These are phyloP conservation scores for Acrocephalus kingi DNA, from an alignment of 2,113 vertebrate genomes.

Conservation along the genomic window DNA sequence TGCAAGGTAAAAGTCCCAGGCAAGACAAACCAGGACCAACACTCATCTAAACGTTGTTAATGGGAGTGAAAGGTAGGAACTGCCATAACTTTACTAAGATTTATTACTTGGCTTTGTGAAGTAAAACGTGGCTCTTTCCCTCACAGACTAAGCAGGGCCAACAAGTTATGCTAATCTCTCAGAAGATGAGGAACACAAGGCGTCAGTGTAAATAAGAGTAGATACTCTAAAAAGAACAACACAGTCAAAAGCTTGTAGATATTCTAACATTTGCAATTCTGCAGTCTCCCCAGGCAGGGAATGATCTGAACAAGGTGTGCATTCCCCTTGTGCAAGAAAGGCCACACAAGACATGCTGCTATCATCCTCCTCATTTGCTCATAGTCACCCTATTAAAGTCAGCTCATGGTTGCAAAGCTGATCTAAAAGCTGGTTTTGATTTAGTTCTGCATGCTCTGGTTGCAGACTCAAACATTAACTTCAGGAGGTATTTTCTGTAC, in stretches of 20 bases:
- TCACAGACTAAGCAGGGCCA: background rate
- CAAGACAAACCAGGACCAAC: background rate
- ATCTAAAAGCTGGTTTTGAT: background rate
- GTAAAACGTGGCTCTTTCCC: background rate
- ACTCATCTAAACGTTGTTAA: background rate
- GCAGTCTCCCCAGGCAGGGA: background rate
- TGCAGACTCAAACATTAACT: background rate
- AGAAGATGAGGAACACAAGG: background rate
- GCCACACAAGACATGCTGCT: rapidly evolving
- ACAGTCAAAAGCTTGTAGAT: background rate
- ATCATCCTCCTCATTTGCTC: background rate
- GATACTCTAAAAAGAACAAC: background rate
- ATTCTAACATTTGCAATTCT: background rate
- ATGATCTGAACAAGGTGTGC: rapidly evolving
- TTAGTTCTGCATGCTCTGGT: background rate
- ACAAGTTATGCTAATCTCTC: background rate
- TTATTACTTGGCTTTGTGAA: background rate
- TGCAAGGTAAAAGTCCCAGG: background rate
- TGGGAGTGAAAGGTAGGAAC: background rate
- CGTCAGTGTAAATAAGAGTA: background rate
- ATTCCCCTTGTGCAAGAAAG: background rate
- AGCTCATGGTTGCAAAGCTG: background rate
- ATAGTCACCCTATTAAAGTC: background rate
- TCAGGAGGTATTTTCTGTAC: background rate
- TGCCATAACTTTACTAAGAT: background rate